Percentiles rank a stretch among this genome's conserved stretches.
These are phyloP conservation scores for Catamblyrhynchus diadema DNA, from an alignment of 2,797 vertebrate genomes.

Conservation along the genomic window DNA sequence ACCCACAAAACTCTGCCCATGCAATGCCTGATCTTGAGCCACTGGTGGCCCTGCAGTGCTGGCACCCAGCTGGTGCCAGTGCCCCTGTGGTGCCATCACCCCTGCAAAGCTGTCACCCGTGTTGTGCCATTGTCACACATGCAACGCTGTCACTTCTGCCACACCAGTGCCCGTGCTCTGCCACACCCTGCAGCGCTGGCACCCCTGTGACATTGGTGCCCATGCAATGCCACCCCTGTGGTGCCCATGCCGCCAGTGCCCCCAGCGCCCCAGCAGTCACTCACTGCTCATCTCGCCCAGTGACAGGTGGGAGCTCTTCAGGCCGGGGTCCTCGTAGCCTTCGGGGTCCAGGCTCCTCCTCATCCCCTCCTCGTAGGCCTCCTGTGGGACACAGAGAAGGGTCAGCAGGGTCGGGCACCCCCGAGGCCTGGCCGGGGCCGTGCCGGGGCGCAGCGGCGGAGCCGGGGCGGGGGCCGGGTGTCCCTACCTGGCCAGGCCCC, in stretches of 20 bases:
- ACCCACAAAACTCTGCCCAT: neutral
- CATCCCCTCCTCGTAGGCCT: constrained; percentile 45
- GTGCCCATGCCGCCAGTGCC: neutral
- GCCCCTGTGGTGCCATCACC: neutral
- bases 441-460: neutral
- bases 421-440: neutral
- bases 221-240: neutral
- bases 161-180: accelerated
- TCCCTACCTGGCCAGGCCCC: constrained; percentile 54
- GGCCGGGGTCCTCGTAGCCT: constrained; percentile 16
- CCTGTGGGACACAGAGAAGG: neutral
- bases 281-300: constrained; percentile 54
- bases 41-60: accelerated
- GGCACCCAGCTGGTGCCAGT: neutral
- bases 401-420: neutral
- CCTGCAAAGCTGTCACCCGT: accelerated
- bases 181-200: accelerated
- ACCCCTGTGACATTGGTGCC: accelerated
- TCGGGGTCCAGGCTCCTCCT: constrained; percentile 12
- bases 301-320: neutral
- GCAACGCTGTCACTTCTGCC: neutral
- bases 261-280: neutral
- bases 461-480: neutral
- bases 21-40: accelerated
- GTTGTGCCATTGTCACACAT: accelerated